Conservation (phyloP, 2,113 vertebrate genomes). For the Zingel zingel region DNA sequence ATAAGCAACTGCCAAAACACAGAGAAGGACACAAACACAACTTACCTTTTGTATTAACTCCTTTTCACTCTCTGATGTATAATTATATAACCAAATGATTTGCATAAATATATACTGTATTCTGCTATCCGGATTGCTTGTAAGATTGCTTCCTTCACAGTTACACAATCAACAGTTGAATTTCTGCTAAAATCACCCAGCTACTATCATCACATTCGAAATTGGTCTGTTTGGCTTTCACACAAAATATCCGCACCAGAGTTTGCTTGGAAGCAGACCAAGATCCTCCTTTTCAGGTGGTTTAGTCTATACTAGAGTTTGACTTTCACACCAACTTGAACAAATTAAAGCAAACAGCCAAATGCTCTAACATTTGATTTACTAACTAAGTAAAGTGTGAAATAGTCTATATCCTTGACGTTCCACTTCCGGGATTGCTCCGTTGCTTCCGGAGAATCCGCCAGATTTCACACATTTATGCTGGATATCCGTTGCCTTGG, state of each 20-base stretch:
- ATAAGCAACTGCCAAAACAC: too few relatives aligned
- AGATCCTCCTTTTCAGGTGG: background rate
- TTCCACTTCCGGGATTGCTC: too few relatives aligned
- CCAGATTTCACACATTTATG: too few relatives aligned
- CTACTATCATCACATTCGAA: too few relatives aligned
- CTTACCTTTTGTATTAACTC: background rate
- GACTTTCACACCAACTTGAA: slow-evolving; percentile 3
- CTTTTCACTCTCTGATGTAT: background rate
- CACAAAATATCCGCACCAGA: too few relatives aligned
- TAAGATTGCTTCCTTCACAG: background rate
- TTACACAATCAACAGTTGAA: too few relatives aligned
- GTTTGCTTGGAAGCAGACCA: background rate
- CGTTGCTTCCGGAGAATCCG: too few relatives aligned
- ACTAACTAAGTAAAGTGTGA: background rate
- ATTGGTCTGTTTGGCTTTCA: too few relatives aligned
- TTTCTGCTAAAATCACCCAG: background rate
- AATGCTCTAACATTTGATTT: background rate
- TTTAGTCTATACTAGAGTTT: background rate
- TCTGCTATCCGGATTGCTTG: background rate
- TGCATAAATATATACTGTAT: background rate
- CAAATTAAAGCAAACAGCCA: background rate
- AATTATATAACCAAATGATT: background rate
- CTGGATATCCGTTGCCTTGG: too few relatives aligned
- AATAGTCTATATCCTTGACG: background rate
- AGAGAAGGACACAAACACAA: too few relatives aligned